Evolutionary conservation across 2,888 invertebrate species (phyloP).

Genomic region (Dorcus hopei): DNA sequence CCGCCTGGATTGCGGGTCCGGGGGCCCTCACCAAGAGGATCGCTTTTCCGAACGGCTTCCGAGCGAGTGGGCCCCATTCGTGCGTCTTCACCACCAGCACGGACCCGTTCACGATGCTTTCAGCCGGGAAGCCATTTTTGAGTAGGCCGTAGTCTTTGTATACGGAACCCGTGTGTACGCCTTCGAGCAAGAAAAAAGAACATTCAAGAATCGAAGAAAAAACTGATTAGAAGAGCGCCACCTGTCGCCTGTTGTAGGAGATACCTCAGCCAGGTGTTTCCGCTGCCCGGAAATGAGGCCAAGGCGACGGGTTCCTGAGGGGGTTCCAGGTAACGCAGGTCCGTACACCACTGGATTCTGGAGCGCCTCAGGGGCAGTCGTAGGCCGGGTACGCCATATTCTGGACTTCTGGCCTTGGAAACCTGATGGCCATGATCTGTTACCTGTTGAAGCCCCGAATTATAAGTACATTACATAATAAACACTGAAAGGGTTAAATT

Average conservation of each 20-base stretch:
- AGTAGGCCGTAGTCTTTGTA: constrained; percentile 77
- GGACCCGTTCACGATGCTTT: constrained; percentile 71
- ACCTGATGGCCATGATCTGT: constrained; percentile 11
- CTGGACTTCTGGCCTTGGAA: constrained; percentile 29
- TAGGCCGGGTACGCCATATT: constrained; percentile 39
- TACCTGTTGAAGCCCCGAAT: not conserved
- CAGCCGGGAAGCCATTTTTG: constrained; percentile 77
- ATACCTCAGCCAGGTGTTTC: constrained; percentile 80
- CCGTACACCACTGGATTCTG: constrained; percentile 55
- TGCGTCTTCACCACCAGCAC: constrained; percentile 79
- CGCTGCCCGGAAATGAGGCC: constrained; percentile 80
- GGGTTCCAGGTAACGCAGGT: constrained; percentile 47
- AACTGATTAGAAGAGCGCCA: constrained; percentile 33
- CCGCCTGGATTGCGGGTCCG: constrained; percentile 70
- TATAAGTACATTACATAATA: too few relatives aligned
- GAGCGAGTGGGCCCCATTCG: constrained; percentile 63
- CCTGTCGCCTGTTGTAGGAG: constrained; percentile 76
- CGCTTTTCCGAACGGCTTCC: constrained; percentile 62
- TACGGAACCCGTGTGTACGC: constrained; percentile 73
- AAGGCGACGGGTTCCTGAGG: constrained; percentile 62
- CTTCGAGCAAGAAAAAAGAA: constrained; percentile 45
- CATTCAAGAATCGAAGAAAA: too few relatives aligned
- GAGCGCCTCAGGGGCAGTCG: constrained; percentile 39
- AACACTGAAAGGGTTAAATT: too few relatives aligned
- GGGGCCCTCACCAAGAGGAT: constrained; percentile 70